Evolutionary conservation across 2,113 vertebrate genomes (phyloP).

Genomic region (Tachysurus fulvidraco): DNA sequence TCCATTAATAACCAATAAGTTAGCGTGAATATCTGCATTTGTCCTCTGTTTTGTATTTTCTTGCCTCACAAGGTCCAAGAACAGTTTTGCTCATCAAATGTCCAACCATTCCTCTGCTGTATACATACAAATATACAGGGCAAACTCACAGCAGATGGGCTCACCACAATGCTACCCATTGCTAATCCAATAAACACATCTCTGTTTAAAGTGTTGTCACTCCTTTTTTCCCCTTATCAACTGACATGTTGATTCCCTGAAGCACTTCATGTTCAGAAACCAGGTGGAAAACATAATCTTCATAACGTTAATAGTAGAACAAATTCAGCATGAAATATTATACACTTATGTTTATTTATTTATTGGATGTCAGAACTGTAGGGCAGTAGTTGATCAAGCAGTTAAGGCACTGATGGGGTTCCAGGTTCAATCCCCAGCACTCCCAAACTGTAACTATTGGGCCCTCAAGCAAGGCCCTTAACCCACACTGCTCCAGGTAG

Average conservation of each 20-base stretch:
- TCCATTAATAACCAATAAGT: background rate
- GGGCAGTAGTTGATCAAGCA: no score
- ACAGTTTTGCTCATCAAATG: constrained; percentile 61
- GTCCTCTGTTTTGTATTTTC: constrained; percentile 40
- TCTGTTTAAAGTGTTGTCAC: constrained; percentile 1
- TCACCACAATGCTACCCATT: constrained; percentile 21
- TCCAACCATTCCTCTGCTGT: constrained; percentile 52
- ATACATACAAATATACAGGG: constrained; percentile 25
- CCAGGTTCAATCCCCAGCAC: no score
- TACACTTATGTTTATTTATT: background rate
- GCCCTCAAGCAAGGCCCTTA: no score
- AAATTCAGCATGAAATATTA: constrained; percentile 7
- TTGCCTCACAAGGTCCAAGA: constrained; percentile 52
- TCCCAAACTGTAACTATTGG: no score
- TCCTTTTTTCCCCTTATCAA: constrained; percentile 5
- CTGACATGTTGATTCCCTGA: background rate
- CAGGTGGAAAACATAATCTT: background rate
- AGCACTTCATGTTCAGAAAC: constrained; percentile 12
- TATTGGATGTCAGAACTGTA: background rate
- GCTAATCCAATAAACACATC: constrained; percentile 31
- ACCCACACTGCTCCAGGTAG: no score
- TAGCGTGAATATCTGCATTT: constrained; percentile 14
- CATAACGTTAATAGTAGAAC: background rate
- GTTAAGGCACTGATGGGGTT: no score
- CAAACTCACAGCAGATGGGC: constrained; percentile 63